These are phyloP conservation scores for Callinectes sapidus DNA, from an alignment of 2,888 invertebrate genomes.

Conservation along the genomic window DNA sequence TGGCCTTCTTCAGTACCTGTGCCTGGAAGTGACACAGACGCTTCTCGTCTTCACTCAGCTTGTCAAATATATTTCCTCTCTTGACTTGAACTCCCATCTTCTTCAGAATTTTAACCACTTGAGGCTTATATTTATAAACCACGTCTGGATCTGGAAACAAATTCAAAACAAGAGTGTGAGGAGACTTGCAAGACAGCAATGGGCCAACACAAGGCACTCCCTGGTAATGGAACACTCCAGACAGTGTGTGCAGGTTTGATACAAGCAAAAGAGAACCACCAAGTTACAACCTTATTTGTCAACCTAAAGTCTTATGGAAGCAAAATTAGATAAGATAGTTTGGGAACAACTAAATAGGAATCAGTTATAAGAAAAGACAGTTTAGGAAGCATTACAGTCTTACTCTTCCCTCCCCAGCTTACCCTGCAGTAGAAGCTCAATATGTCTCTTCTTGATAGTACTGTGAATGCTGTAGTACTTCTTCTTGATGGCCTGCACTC, in stretches of 20 bases:
- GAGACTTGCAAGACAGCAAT: background rate
- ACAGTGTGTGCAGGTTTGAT: background rate
- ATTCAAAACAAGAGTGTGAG: background rate
- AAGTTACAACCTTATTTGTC: too few relatives aligned
- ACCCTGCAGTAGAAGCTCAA: conserved; percentile 59
- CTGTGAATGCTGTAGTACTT: conserved; percentile 34
- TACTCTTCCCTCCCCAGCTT: background rate
- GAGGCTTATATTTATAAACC: background rate
- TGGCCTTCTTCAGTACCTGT: conserved; percentile 42
- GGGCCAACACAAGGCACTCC: background rate
- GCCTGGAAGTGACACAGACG: conserved; percentile 46
- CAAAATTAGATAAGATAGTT: background rate
- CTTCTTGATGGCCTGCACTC: conserved; percentile 49
- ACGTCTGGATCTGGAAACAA: conserved; percentile 34
- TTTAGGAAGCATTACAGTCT: background rate
- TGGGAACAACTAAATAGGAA: background rate
- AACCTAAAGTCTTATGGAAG: background rate
- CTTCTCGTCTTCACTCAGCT: conserved; percentile 41
- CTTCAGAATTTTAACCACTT: background rate
- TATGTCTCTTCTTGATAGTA: conserved; percentile 45
- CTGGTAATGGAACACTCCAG: background rate
- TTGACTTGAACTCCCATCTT: background rate
- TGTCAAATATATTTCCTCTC: background rate
- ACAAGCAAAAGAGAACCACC: background rate
- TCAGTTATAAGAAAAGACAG: background rate